phyloP scores from a whole-genome alignment of 2,888 invertebrate species.

The Oithona nana region DNA sequence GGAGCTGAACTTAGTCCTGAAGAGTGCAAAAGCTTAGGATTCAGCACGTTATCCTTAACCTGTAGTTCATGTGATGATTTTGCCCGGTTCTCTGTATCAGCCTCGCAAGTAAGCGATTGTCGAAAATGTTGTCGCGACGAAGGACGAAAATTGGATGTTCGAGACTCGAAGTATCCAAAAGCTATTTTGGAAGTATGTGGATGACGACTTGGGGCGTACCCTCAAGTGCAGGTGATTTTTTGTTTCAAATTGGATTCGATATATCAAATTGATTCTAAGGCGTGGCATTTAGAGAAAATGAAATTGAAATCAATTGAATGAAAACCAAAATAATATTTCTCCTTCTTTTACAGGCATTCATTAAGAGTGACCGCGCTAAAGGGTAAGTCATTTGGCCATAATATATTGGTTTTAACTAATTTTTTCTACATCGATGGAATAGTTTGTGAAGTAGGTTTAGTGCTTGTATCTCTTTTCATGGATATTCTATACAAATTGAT shows the following conservation, averaged over 20 bases:
- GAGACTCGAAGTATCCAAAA: constrained; percentile 61
- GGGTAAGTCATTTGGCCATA: constrained; percentile 15
- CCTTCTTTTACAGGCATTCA: too few relatives aligned
- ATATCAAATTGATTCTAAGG: too few relatives aligned
- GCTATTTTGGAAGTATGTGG: constrained; percentile 90
- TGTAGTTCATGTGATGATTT: constrained; percentile 77
- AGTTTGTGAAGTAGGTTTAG: too few relatives aligned
- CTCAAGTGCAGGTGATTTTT: constrained; percentile 13
- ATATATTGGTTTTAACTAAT: too few relatives aligned
- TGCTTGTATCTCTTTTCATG: too few relatives aligned
- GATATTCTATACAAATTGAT: too few relatives aligned
- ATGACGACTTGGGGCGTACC: constrained; percentile 63
- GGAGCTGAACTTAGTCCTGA: constrained; percentile 31
- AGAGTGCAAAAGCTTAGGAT: constrained; percentile 66
- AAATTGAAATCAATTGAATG: too few relatives aligned
- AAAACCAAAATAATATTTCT: too few relatives aligned
- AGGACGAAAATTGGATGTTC: constrained; percentile 40
- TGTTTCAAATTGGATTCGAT: too few relatives aligned
- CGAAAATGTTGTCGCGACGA: constrained; percentile 61
- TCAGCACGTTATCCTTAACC: constrained; percentile 59
- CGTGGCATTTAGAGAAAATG: too few relatives aligned
- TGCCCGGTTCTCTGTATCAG: constrained; percentile 46
- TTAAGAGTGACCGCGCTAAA: constrained; percentile 69
- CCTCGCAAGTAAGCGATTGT: constrained; percentile 37
- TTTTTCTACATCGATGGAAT: too few relatives aligned